Evolutionary conservation across 92 coral and sea anemone genomes (phyloP).

Genomic region (Phenganax stokvisi): DNA sequence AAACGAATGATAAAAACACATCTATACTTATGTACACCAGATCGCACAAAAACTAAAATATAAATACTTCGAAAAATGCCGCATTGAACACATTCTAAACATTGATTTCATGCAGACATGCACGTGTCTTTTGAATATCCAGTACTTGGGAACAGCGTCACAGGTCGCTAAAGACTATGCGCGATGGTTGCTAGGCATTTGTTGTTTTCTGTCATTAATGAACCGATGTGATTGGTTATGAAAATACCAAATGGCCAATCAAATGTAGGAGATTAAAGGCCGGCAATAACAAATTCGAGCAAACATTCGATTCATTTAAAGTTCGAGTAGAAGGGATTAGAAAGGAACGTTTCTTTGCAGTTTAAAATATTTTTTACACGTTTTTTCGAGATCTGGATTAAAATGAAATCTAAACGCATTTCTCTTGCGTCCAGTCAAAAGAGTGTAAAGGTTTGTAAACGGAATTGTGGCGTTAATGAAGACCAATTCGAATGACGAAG

Average conservation of each 20-base stretch:
- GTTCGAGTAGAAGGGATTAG: conserved; percentile 11
- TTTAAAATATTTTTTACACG: neutral
- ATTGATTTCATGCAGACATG: neutral
- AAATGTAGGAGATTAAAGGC: conserved; percentile 63
- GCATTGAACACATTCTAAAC: neutral
- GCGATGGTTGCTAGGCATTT: conserved; percentile 17
- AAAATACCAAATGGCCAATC: conserved; percentile 56
- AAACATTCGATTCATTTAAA: conserved; percentile 31
- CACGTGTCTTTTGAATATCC: conserved; percentile 16
- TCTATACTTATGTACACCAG: too few relatives aligned
- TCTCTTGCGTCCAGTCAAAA: conserved; percentile 6
- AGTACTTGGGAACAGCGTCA: neutral
- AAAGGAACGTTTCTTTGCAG: neutral
- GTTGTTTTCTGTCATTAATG: conserved; percentile 17
- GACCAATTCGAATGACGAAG: conserved; percentile 20
- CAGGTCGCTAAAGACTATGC: neutral
- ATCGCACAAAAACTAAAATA: neutral
- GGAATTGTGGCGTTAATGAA: neutral
- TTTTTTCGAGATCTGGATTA: neutral
- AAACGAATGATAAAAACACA: neutral
- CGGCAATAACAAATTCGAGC: conserved; percentile 71
- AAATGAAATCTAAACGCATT: conserved; percentile 28
- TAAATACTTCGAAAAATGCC: neutral
- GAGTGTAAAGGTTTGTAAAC: conserved; percentile 27
- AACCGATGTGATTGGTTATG: conserved; percentile 63